Evolutionary conservation across 2,888 invertebrate genomes (phyloP).

Genomic region (Drosophila gaucha): DNA sequence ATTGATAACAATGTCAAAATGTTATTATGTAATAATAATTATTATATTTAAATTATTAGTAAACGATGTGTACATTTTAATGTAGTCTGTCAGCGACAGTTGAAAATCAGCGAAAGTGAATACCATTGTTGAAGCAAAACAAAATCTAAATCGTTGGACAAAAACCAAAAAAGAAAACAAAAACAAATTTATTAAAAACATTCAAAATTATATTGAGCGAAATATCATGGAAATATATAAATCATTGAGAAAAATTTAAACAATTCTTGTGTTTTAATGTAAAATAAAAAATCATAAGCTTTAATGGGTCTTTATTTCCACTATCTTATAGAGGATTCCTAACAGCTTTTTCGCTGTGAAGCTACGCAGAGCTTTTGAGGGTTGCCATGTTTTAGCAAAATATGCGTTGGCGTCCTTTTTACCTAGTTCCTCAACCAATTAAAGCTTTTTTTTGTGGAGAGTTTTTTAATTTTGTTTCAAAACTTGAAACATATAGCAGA

Average conservation of each 20-base stretch:
- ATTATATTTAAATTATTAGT: slow-evolving; percentile 67
- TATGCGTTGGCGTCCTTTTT: too few relatives aligned
- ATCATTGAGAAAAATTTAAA: slow-evolving; percentile 71
- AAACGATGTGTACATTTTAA: slow-evolving; percentile 72
- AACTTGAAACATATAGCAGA: too few relatives aligned
- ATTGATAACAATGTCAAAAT: slow-evolving; percentile 35
- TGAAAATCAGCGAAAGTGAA: slow-evolving; percentile 70
- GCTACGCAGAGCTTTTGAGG: too few relatives aligned
- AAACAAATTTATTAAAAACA: slow-evolving; percentile 62
- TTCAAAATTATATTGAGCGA: slow-evolving; percentile 73
- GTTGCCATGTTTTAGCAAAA: too few relatives aligned
- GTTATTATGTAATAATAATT: slow-evolving; percentile 77
- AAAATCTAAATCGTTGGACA: slow-evolving; percentile 17
- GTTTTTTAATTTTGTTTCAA: too few relatives aligned
- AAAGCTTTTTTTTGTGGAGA: too few relatives aligned
- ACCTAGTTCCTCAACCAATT: too few relatives aligned
- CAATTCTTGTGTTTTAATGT: neutral
- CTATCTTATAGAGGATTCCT: too few relatives aligned
- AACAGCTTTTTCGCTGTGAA: too few relatives aligned
- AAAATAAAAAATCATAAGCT: too few relatives aligned
- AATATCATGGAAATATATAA: slow-evolving; percentile 78
- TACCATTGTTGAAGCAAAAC: slow-evolving; percentile 35
- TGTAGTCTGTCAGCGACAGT: slow-evolving; percentile 57
- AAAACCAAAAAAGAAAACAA: slow-evolving; percentile 26
- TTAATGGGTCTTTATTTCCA: too few relatives aligned